Percentiles rank a stretch among this genome's conserved stretches.
phyloP scores from a whole-genome alignment of 2,797 vertebrate species.

The Tangara arthus region DNA sequence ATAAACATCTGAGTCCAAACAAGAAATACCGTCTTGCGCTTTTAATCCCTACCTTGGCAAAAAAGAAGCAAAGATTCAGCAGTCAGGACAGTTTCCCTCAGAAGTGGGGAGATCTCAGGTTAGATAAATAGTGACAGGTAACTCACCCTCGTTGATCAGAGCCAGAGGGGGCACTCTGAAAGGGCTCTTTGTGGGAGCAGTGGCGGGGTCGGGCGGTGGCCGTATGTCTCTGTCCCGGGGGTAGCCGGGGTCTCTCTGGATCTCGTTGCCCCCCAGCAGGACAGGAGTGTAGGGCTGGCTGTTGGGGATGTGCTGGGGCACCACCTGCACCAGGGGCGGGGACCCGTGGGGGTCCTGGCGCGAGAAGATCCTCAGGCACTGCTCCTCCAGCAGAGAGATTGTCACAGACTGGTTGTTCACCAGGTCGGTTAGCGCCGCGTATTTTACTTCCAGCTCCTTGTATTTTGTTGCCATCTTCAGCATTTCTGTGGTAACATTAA shows the following conservation, averaged over 20 bases:
- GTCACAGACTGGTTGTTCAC: constrained; percentile 97
- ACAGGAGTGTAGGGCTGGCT: constrained; percentile 85
- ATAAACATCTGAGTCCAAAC: not conserved
- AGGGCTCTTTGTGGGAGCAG: constrained; percentile 86
- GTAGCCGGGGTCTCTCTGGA: constrained; percentile 89
- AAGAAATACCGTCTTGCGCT: rapidly evolving
- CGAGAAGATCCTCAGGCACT: constrained; percentile 85
- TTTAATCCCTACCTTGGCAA: not conserved
- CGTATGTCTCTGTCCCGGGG: constrained; percentile 80
- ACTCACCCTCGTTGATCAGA: constrained; percentile 88
- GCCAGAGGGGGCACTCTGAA: constrained; percentile 87
- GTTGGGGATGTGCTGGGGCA: constrained; percentile 88
- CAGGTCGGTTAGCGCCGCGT: constrained; percentile 84
- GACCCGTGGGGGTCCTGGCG: constrained; percentile 83
- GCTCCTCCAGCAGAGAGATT: constrained; percentile 90
- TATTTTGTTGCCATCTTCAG: constrained; percentile 90
- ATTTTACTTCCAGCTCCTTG: constrained; percentile 90
- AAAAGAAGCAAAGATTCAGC: not conserved
- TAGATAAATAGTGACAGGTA: not conserved
- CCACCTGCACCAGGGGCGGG: constrained; percentile 95
- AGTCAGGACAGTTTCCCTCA: not conserved
- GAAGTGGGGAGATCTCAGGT: not conserved
- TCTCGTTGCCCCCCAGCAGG: constrained; percentile 87
- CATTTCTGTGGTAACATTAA: constrained; percentile 97
- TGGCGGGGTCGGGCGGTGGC: constrained; percentile 73